Conservation (phyloP, 2,797 vertebrate genomes). For the Pteronotus mesoamericanus region DNA sequence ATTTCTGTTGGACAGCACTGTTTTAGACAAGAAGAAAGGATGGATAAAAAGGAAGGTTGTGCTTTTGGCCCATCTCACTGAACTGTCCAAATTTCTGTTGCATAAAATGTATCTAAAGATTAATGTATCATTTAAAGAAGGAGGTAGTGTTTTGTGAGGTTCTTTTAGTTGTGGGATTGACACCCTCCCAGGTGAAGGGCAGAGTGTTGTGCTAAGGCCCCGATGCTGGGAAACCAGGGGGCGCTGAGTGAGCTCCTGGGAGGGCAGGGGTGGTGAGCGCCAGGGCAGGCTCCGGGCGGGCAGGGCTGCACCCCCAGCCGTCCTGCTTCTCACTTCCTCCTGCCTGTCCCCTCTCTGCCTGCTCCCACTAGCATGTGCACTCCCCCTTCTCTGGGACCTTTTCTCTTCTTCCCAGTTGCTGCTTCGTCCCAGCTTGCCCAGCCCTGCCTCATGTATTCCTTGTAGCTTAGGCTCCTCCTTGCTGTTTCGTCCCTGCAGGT, state of each 20-base stretch:
- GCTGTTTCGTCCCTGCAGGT: neutral
- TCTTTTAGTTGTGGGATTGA: neutral
- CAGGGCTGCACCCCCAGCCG: neutral
- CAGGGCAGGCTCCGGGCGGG: too few species aligned
- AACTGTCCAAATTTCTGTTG: neutral
- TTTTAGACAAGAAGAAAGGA: neutral
- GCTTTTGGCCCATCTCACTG: neutral
- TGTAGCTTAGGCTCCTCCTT: neutral
- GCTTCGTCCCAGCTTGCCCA: neutral
- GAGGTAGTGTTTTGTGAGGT: neutral
- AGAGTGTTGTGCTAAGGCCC: neutral
- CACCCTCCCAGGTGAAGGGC: neutral
- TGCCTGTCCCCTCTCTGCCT: neutral
- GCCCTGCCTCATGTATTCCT: neutral
- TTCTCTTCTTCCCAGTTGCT: neutral
- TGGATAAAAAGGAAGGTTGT: neutral
- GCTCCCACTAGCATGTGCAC: accelerated
- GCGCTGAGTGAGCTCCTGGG: neutral
- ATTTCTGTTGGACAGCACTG: neutral
- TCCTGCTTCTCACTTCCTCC: accelerated
- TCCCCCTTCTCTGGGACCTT: neutral
- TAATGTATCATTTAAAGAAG: neutral
- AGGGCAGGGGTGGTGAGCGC: neutral
- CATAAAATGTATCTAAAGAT: neutral
- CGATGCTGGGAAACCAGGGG: neutral